Percentiles rank a stretch among this genome's conserved stretches.
These are phyloP conservation scores for Cuniculus paca DNA, from an alignment of 2,797 vertebrate genomes.

Conservation along the genomic window DNA sequence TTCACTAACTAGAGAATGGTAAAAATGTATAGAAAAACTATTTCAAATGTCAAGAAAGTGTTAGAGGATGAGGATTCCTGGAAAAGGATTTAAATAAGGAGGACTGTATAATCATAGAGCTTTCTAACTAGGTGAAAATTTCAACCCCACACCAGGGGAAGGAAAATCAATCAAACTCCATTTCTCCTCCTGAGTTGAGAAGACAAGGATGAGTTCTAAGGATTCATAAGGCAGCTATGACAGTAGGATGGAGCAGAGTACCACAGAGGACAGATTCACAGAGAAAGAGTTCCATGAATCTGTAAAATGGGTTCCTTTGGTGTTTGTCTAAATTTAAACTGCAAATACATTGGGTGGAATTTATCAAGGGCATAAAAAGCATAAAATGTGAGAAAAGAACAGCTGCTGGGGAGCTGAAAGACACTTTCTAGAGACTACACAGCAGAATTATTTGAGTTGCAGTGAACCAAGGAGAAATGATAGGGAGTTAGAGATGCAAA, in stretches of 20 bases:
- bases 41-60: not conserved
- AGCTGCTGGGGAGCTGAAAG: not conserved
- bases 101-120: not conserved
- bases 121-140: constrained; percentile 1
- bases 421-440: not conserved
- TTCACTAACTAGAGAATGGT: not conserved
- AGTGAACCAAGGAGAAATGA: not conserved
- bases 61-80: not conserved
- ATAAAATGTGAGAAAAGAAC: not conserved
- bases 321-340: not conserved
- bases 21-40: not conserved
- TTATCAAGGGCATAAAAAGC: not conserved
- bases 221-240: not conserved
- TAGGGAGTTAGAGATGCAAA: not conserved
- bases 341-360: not conserved
- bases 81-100: not conserved
- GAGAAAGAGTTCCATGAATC: not conserved
- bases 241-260: not conserved
- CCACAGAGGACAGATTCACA: not conserved
- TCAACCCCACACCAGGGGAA: not conserved
- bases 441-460: not conserved
- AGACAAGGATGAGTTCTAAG: not conserved
- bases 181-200: not conserved
- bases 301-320: not conserved
- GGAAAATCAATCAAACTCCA: not conserved